Evolutionary conservation across 2,113 vertebrate genomes (phyloP).

Genomic region (Seriola dumerili): DNA sequence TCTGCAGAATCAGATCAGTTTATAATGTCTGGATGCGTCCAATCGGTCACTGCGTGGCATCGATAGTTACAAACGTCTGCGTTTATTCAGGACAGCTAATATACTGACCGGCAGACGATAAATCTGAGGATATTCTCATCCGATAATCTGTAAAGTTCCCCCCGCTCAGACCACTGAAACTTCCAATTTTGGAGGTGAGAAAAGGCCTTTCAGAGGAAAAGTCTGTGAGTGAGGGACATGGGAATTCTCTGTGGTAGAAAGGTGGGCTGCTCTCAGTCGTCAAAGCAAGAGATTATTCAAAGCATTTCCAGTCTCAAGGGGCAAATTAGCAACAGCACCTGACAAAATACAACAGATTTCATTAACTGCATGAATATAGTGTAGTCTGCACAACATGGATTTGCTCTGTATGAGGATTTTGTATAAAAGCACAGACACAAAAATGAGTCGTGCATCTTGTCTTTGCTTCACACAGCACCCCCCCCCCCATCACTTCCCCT

Average conservation of each 20-base stretch:
- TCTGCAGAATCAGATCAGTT: fast-evolving
- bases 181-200: constrained; percentile 67
- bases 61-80: fast-evolving
- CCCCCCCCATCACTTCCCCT: constrained; percentile 3
- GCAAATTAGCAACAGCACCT: constrained; percentile 17
- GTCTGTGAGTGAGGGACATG: constrained; percentile 16
- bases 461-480: neutral
- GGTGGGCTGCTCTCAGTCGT: constrained; percentile 17
- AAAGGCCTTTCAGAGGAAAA: constrained; percentile 41
- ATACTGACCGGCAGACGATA: neutral
- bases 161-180: constrained; percentile 46
- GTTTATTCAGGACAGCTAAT: neutral
- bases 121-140: neutral
- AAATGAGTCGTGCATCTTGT: neutral
- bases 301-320: neutral
- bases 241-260: constrained; percentile 23
- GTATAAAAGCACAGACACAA: neutral
- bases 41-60: neutral
- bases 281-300: constrained; percentile 18
- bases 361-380: constrained; percentile 1
- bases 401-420: neutral
- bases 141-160: constrained; percentile 7
- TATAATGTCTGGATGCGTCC: neutral
- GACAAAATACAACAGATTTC: constrained; percentile 2
- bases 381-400: neutral